Percentiles rank a stretch among this genome's conserved stretches.
These are phyloP conservation scores for Cheilinus undulatus DNA, from an alignment of 2,113 vertebrate genomes.

Conservation along the genomic window DNA sequence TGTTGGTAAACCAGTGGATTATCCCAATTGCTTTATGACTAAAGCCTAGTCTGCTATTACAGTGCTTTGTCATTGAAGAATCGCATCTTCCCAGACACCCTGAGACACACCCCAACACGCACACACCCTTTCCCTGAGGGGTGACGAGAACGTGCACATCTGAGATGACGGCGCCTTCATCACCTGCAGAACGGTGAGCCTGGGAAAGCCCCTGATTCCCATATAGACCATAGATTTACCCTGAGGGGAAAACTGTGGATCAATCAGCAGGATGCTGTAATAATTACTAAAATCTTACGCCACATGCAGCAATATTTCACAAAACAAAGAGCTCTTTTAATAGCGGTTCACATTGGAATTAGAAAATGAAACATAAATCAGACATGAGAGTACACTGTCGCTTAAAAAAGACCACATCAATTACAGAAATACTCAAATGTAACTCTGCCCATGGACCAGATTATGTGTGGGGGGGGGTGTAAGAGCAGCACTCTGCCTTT, in stretches of 20 bases:
- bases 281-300: conserved; percentile 51
- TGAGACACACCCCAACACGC: conserved; percentile 49
- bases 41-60: conserved; percentile 71
- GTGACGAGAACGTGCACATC: conserved; percentile 23
- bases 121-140: conserved; percentile 49
- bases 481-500: conserved; percentile 45
- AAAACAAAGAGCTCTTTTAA: conserved; percentile 43
- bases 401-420: neutral
- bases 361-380: conserved; percentile 26
- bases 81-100: conserved; percentile 69
- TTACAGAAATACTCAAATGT: conserved; percentile 11
- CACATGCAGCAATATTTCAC: conserved; percentile 25
- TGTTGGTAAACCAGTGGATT: conserved; percentile 76
- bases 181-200: conserved; percentile 55
- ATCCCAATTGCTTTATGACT: conserved; percentile 76
- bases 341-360: conserved; percentile 11
- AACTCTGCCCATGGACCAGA: conserved; percentile 21
- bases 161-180: conserved; percentile 32
- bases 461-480: conserved; percentile 17
- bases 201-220: conserved; percentile 61
- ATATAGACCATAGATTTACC: conserved; percentile 32
- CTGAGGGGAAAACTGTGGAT: conserved; percentile 23
- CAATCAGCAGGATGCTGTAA: conserved; percentile 38
- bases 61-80: conserved; percentile 70
- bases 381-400: conserved; percentile 18